Evolutionary conservation across 64 coral and sea anemone genomes (phyloP), one percentile per base, ranked within the genome.

Genomic region (Cladopsammia gracilis): DNA sequence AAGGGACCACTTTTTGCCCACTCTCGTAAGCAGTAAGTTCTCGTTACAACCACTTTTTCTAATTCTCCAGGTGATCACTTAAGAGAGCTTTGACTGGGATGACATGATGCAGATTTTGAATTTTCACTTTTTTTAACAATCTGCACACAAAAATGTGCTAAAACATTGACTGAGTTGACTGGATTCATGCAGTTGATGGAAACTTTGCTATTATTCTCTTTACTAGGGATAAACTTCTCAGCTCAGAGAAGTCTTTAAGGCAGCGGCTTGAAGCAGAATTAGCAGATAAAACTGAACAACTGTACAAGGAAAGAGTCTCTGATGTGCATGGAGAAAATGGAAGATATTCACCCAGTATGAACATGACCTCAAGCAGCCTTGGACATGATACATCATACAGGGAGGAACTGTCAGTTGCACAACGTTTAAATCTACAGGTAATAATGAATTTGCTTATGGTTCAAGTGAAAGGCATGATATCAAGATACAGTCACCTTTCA

Each of bases 281-380:
- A 86, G 77, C 91, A 44, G 83, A 93, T 3, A 93, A 93, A 78
- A 70, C 91, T 53, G 91, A 85, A 44, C 81, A 77, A 51, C 57
- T 93, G 10, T 87, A 82, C 61, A 86, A 80, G 75, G 82, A 93
- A 68, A 93, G 75, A 86, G 66, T 69, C 6, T 69, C 19, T 13
- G 70, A 48, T 42, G 26, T 67, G 23, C 83, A 34, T 51, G 70
- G 66, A 43, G 65, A 60, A 13, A 70, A 47, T 82, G 89, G 68
- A 49, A 65, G 91, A 86, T 93, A 93, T 56, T 77, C 82, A 47
- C 73, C 82, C 9, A 72, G 70, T 25, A 64, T 59, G 25, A 67
- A 83, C 20, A 0, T 23, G 11, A 51, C 20, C 12, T 75, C 46
- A 19, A 82, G 25, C 80, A 83, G 61, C 25, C 45, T 62, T 75